Base-by-base conservation (phyloP, 37 sponge, comb jelly and placozoan genomes). In the Halichondria panicea region DNA sequence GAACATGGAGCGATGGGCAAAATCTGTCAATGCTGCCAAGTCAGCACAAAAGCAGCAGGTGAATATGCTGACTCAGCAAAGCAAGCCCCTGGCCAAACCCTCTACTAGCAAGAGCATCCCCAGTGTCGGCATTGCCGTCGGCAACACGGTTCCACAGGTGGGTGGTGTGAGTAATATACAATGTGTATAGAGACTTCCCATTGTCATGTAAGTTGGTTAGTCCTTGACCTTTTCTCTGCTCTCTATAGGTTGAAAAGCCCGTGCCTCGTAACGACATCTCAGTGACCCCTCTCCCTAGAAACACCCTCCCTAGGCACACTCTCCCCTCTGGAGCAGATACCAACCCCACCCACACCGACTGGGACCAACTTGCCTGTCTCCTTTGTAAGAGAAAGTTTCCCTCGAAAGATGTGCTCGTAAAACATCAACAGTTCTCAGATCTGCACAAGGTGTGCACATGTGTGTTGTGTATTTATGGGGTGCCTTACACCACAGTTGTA, bases 1-100 rank as follows among this genome's bases (percentile, higher is more conserved):
- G 80, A 92, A 95, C 75, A 95, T 95, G 96, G 96, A 95, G 74
- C 59, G 99, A 8, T 98, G 99, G 99, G 96, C 99, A 3, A 95
- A 98, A 88, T 79, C 68, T 32, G 79, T 89, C 24, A 96, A 95
- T 75, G 88, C 77, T 27, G 83, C 88, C 46, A 87, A 88, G 74
- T 63, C 82, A 18, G 33, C 36, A 5, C 86, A 84, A 30, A 75
- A 85, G 75, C 79, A 53, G 67, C 79, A 64, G 86, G 31, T 57
- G 45, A 63, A 81, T 42, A 66, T 43, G 36, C 33, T 61, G 36
- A 63, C 65, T 2, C 46, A 43, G 12, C 46, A 46, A 46, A 72
- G 71, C 58, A 54, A 30, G 68, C 59, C 43, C 6, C 69, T 56
- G 43, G 57, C 57, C 24, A 27, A 1, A n/a, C 57, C 30, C 27